Conservation (phyloP, 2,888 invertebrate genomes). For the Drosophila macrospina region DNA sequence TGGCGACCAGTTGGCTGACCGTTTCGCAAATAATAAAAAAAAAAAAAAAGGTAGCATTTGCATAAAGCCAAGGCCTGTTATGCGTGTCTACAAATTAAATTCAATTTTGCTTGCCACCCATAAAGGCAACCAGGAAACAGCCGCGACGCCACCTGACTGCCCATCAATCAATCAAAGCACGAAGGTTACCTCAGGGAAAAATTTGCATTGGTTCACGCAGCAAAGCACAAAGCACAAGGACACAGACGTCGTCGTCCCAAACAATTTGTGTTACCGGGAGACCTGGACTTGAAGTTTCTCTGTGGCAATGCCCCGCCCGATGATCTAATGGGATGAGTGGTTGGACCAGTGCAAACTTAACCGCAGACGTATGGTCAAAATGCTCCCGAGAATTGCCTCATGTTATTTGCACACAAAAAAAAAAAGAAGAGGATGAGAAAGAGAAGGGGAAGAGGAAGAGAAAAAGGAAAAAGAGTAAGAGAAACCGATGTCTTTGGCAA, state of each 20-base stretch:
- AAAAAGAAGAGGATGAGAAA: slow-evolving; percentile 21
- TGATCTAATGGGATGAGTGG: slow-evolving; percentile 58
- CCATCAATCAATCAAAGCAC: slow-evolving; percentile 80
- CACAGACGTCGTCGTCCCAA: slow-evolving; percentile 57
- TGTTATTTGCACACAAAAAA: slow-evolving; percentile 57
- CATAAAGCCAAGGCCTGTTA: slow-evolving; percentile 55
- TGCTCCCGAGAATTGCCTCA: slow-evolving; percentile 73
- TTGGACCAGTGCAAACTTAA: slow-evolving; percentile 64
- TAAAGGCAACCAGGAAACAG: slow-evolving; percentile 42
- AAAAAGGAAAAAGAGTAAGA: slow-evolving; percentile 1
- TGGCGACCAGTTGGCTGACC: slow-evolving; percentile 42
- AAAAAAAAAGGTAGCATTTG: slow-evolving; percentile 57
- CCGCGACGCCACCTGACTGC: slow-evolving; percentile 54
- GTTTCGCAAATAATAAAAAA: slow-evolving; percentile 18
- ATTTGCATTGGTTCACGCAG: slow-evolving; percentile 78
- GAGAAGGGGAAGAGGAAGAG: too few relatives aligned
- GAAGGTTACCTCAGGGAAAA: slow-evolving; percentile 79
- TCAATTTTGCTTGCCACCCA: slow-evolving; percentile 63
- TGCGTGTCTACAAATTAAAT: slow-evolving; percentile 79
- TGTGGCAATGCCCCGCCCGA: slow-evolving; percentile 20
- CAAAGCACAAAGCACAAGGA: slow-evolving; percentile 31
- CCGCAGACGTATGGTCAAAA: slow-evolving; percentile 79
- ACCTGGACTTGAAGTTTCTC: slow-evolving; percentile 37
- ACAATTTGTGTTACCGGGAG: slow-evolving; percentile 65
- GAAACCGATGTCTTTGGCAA: slow-evolving; percentile 48